phyloP scores from a whole-genome alignment of 1,140 invertebrate genomes.

The Pissodes strobi region DNA sequence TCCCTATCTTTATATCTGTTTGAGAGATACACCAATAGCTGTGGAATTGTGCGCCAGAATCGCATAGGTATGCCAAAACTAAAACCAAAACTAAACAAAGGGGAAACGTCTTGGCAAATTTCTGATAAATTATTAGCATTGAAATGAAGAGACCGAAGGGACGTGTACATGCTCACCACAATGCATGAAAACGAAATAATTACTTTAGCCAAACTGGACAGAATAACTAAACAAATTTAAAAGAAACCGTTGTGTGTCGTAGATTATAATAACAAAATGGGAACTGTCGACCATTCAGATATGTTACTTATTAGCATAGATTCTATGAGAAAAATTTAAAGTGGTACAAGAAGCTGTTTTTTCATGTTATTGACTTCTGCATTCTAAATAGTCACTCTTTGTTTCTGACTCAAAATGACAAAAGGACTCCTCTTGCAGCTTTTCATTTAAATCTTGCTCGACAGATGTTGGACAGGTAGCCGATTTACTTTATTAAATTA shows the following conservation, averaged over 20 bases:
- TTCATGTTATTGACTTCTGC: constrained; percentile 46
- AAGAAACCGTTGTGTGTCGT: constrained; percentile 43
- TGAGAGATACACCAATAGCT: constrained; percentile 43
- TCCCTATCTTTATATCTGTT: constrained; percentile 18
- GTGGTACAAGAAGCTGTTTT: constrained; percentile 51
- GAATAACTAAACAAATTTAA: constrained; percentile 31
- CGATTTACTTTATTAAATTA: too few relatives aligned
- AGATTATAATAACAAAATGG: constrained; percentile 52
- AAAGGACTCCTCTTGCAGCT: too few relatives aligned
- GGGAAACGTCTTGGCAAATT: constrained; percentile 26
- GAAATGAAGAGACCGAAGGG: constrained; percentile 47
- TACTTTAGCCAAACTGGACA: constrained; percentile 32
- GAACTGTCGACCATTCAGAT: constrained; percentile 48
- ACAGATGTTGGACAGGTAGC: too few relatives aligned
- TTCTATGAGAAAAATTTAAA: constrained; percentile 44
- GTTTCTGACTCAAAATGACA: neutral
- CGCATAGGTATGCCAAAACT: constrained; percentile 48
- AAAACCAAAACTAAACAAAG: constrained; percentile 33
- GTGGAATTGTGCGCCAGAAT: constrained; percentile 48
- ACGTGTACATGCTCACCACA: constrained; percentile 48
- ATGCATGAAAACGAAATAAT: constrained; percentile 39
- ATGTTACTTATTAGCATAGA: too few relatives aligned
- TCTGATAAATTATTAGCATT: constrained; percentile 43
- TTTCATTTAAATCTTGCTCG: too few relatives aligned
- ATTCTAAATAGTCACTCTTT: constrained; percentile 42